Conservation (phyloP, 2,113 vertebrate species). For the Mystacornis crossleyi region DNA sequence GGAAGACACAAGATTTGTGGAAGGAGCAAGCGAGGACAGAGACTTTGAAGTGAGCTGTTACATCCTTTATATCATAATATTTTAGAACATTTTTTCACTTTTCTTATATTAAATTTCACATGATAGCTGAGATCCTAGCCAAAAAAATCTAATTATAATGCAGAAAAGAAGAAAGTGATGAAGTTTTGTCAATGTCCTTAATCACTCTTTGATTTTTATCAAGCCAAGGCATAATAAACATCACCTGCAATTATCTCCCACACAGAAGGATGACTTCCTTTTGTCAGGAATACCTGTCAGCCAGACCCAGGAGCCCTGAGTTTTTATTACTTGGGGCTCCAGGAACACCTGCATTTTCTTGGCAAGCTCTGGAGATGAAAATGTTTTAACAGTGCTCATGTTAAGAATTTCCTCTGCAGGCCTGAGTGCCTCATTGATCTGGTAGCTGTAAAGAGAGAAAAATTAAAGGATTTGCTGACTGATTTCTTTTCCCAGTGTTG, state of each 20-base stretch:
- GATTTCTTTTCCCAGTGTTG: neutral
- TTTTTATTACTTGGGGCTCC: neutral
- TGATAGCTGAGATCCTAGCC: neutral
- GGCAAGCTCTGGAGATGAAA: conserved; percentile 1
- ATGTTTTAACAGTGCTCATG: neutral
- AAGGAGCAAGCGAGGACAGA: conserved; percentile 7
- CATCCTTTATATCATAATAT: neutral
- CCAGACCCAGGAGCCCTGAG: neutral
- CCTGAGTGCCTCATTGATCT: neutral
- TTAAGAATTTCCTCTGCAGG: neutral
- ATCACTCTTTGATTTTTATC: conserved; percentile 41
- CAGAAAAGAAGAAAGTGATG: conserved; percentile 21
- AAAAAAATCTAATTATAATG: conserved; percentile 16
- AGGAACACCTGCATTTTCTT: conserved; percentile 38
- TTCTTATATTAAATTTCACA: conserved; percentile 19
- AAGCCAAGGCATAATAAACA: conserved; percentile 11
- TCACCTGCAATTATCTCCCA: conserved; percentile 18
- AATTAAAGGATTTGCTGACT: neutral
- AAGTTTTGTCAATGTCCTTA: neutral
- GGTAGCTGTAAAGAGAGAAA: neutral
- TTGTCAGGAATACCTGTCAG: conserved; percentile 10
- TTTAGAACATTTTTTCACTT: neutral
- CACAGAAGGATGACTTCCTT: neutral
- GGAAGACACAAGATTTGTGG: neutral
- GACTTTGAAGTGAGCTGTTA: neutral